Percentiles rank a stretch among this genome's conserved stretches.
phyloP scores from a whole-genome alignment of 2,113 vertebrate genomes.

The Deroptyus accipitrinus region DNA sequence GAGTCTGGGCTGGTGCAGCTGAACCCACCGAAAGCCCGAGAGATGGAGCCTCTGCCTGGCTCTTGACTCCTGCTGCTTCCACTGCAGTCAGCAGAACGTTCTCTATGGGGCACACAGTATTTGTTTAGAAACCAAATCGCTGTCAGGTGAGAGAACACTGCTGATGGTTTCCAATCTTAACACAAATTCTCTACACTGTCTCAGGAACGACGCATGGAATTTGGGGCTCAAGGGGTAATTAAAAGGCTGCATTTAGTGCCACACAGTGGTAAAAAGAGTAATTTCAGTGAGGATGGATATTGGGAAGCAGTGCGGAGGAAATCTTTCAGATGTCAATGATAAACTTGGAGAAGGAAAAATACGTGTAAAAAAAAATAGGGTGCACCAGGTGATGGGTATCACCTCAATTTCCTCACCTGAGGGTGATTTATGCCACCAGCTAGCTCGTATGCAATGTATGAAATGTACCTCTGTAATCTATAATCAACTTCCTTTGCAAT shows the following conservation, averaged over 20 bases:
- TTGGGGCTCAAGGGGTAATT: background rate
- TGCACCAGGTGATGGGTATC: background rate
- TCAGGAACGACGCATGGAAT: background rate
- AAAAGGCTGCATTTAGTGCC: slow-evolving; percentile 40
- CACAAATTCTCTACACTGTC: background rate
- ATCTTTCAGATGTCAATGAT: background rate
- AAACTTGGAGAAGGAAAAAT: background rate
- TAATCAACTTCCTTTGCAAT: background rate
- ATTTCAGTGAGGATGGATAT: background rate
- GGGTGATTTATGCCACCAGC: background rate
- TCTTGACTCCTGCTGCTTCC: background rate
- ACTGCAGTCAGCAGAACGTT: background rate
- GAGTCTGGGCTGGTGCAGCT: background rate
- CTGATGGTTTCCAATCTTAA: background rate
- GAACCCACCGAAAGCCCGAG: background rate
- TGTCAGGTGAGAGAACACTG: background rate
- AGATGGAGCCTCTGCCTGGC: background rate
- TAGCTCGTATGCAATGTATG: background rate
- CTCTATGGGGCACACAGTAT: rapidly evolving
- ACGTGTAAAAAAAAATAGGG: background rate
- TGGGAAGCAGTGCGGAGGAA: background rate
- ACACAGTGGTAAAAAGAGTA: background rate
- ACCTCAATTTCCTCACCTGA: background rate
- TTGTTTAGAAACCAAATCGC: background rate
- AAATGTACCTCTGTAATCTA: background rate